Evolutionary conservation across 2,888 invertebrate species (phyloP), one percentile per base, ranked within the genome.

Genomic region (Labia minor): DNA sequence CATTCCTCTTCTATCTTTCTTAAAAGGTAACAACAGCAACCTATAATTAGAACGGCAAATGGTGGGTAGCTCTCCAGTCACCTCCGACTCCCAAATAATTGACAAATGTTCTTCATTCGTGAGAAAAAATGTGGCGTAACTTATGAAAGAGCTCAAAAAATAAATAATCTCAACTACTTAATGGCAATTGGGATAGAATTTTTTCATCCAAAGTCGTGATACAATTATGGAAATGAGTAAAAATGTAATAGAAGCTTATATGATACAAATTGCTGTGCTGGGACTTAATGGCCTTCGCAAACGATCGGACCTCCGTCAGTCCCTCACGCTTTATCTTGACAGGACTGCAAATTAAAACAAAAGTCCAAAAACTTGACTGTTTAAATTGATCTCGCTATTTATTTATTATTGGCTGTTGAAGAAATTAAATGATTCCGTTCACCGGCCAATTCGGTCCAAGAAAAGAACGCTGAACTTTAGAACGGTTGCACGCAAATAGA

Each of bases 81-180:
- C 49, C 49, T 11, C 49, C 49, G 49, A 49, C 49, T 49, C 49
- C 49, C 49, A 49, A 49, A 49, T 49, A 49, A 49, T 49, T 49
- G 49, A 49, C 49, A 49, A 49, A 49, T 49, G 49, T 49, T 49
- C 49, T 49, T 16, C 49, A 49, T 49, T 49, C 49, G 49, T 49
- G 49, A 49, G 49, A 49, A 49, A 49, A 49, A 49, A 49, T 49
- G 49, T 49, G 49, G 49, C 49, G 49, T 49, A 49, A 49, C 49
- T 49, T 49, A 49, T 49, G 49, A 49, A 49, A 49, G 49, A 49
- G 49, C 49, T 49, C 49, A 49, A 49, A 49, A 49, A 49, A 49
- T 49, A 49, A 49, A 49, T 49, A 49, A 49, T n/a, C 49, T 49
- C 49, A 49, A 49, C 49, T 49, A 49, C 49, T 49, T 49, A 49